Evolutionary conservation across 1,140 invertebrate species (phyloP).

Genomic region (Cecropterus lyciades): DNA sequence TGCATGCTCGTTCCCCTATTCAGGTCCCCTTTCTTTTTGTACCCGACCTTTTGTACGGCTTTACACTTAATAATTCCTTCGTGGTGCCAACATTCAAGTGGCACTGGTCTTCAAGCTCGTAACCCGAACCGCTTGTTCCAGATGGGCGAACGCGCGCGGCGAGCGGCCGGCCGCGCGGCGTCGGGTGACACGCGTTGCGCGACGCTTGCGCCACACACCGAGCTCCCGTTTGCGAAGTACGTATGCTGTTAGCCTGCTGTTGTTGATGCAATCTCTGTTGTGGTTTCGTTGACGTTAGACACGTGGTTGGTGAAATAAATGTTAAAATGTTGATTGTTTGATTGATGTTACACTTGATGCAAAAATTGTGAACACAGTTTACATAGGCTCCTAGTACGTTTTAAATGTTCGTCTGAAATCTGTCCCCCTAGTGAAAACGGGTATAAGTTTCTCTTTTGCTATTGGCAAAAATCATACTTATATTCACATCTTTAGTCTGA

Average conservation of each 20-base stretch:
- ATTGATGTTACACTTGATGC: not conserved
- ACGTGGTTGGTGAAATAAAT: not conserved
- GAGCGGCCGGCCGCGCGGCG: constrained; percentile 66
- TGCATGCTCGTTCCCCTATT: too few relatives aligned
- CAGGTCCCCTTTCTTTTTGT: too few relatives aligned
- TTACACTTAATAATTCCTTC: not conserved
- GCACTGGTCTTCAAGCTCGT: constrained; percentile 36
- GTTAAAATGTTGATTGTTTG: not conserved
- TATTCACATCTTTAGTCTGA: too few relatives aligned
- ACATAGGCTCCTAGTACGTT: too few relatives aligned
- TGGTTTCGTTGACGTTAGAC: not conserved
- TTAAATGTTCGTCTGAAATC: too few relatives aligned
- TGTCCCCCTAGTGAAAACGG: too few relatives aligned
- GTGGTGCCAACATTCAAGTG: not conserved
- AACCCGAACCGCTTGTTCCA: constrained; percentile 63
- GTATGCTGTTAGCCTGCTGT: constrained; percentile 40
- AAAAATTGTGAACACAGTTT: not conserved
- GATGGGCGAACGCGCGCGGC: constrained; percentile 71
- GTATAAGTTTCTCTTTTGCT: too few relatives aligned
- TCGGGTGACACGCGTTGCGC: constrained; percentile 66
- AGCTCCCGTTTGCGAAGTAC: constrained; percentile 60
- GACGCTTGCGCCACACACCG: constrained; percentile 55
- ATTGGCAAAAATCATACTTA: too few relatives aligned
- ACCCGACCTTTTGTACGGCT: too few relatives aligned
- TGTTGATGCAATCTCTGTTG: too few relatives aligned